These are phyloP conservation scores for Dolichoris vasculosae DNA, from an alignment of 1,140 invertebrate genomes.

Conservation along the genomic window DNA sequence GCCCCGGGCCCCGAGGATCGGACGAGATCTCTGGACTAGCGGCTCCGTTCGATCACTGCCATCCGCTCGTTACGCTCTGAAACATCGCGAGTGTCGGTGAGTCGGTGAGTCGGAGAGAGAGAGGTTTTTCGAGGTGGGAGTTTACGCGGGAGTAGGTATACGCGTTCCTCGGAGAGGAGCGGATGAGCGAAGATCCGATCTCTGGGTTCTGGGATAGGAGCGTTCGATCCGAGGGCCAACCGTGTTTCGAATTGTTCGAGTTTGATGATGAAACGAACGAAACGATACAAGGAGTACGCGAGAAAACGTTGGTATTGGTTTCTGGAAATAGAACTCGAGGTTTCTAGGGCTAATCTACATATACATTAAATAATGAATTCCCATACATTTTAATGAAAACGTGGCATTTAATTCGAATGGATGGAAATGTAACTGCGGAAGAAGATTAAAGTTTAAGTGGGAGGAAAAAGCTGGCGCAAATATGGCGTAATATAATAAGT, in stretches of 20 bases:
- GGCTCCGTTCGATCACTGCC: constrained; percentile 27
- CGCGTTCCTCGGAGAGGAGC: too few species aligned
- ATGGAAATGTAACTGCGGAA: neutral
- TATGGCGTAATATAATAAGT: neutral
- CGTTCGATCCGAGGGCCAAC: too few species aligned
- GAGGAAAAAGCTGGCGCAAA: neutral
- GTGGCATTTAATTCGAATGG: constrained; percentile 6
- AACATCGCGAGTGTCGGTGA: neutral
- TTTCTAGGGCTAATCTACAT: neutral
- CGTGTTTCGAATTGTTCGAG: too few species aligned
- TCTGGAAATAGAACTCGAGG: neutral
- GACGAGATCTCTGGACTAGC: neutral
- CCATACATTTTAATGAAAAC: neutral
- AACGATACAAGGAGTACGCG: neutral
- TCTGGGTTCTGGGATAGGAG: neutral
- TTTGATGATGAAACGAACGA: neutral
- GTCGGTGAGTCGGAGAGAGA: too few species aligned
- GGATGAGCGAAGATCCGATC: too few species aligned
- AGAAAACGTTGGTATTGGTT: neutral
- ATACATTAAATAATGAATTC: neutral
- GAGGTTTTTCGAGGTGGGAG: too few species aligned
- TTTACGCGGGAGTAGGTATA: too few species aligned
- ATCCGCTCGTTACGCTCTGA: constrained; percentile 15
- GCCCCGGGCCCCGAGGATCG: neutral
- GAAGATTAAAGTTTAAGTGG: neutral